Evolutionary conservation across 2,888 invertebrate species (phyloP).

Genomic region (Tanytarsus gracilentus): DNA sequence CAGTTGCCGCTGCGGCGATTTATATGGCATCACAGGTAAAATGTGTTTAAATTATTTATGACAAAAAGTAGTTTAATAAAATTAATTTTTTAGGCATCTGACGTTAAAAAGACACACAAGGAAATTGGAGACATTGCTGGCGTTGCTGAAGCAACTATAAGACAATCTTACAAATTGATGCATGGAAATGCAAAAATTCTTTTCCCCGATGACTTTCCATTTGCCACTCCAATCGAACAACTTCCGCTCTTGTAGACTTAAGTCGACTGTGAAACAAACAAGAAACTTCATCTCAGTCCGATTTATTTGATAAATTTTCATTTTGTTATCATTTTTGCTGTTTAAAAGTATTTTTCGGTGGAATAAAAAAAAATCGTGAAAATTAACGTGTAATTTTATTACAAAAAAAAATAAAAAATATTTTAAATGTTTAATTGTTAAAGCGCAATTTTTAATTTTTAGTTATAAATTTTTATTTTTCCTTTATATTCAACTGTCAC

Average conservation of each 20-base stretch:
- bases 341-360: too few species aligned
- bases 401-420: too few species aligned
- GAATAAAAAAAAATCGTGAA: too few species aligned
- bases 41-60: background rate
- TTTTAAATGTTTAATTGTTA: too few species aligned
- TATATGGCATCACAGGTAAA: conserved; percentile 95
- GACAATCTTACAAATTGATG: conserved; percentile 96
- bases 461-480: too few species aligned
- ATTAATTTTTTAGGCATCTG: conserved; percentile 62
- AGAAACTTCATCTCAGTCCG: too few species aligned
- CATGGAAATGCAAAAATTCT: conserved; percentile 84
- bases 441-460: too few species aligned
- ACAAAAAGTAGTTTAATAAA: background rate
- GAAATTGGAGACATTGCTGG: conserved; percentile 98
- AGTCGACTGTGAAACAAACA: too few species aligned
- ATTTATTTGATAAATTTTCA: too few species aligned
- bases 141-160: conserved; percentile 95
- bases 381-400: too few species aligned
- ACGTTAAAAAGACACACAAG: conserved; percentile 87
- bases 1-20: conserved; percentile 97
- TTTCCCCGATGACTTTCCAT: conserved; percentile 95
- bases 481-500: too few species aligned
- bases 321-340: too few species aligned
- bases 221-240: conserved; percentile 87
- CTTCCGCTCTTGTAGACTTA: conserved; percentile 73